A percentile compares a stretch with the other conserved stretches of the same genome.
Evolutionary conservation across 2,888 invertebrate species (phyloP).

Genomic region (Alcis repandata): DNA sequence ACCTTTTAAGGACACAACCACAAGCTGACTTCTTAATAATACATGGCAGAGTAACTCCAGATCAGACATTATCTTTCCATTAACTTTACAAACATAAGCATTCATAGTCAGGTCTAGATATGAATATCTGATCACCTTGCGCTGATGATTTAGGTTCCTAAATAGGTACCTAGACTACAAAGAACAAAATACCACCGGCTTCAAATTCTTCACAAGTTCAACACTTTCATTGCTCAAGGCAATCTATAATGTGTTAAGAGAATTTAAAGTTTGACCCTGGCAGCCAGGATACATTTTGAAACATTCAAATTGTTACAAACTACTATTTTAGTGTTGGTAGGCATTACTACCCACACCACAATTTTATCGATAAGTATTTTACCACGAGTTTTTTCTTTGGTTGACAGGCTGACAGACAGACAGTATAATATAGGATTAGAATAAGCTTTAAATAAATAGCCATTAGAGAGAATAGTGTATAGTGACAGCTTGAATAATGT

Average conservation of each 20-base stretch:
- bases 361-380: not conserved
- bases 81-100: constrained; percentile 13
- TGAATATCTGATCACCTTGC: constrained; percentile 22
- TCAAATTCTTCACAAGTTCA: constrained; percentile 14
- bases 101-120: constrained; percentile 8
- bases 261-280: constrained; percentile 5
- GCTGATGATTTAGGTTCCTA: constrained; percentile 6
- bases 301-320: constrained; percentile 8
- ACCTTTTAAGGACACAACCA: not conserved
- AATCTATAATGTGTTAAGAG: constrained; percentile 1
- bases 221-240: constrained; percentile 21
- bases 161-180: constrained; percentile 17
- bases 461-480: too few relatives aligned
- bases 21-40: constrained; percentile 13
- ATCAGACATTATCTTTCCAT: constrained; percentile 18
- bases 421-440: not conserved
- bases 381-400: not conserved
- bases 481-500: not conserved
- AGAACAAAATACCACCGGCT: constrained; percentile 11
- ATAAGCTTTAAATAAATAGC: too few relatives aligned
- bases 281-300: constrained; percentile 18
- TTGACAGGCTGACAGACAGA: not conserved
- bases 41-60: constrained; percentile 19
- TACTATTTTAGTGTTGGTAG: not conserved
- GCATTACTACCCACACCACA: not conserved